Evolutionary conservation across 2,888 invertebrate genomes (phyloP).

Genomic region (Epinotia demarniana): DNA sequence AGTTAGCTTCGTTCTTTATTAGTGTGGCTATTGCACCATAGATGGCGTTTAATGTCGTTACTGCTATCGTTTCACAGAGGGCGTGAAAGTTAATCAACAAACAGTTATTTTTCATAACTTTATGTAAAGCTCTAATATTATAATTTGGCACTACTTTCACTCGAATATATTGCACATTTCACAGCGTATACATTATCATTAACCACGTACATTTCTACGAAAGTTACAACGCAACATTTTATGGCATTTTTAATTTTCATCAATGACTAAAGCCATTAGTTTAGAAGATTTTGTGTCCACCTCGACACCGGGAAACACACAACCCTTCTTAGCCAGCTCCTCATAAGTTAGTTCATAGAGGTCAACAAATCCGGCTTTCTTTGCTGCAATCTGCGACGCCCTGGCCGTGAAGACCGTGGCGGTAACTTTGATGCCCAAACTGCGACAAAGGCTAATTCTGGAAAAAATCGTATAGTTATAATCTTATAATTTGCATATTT

Average conservation of each 20-base stretch:
- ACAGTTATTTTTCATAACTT: neutral
- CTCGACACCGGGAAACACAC: constrained; percentile 72
- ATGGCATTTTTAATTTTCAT: constrained; percentile 41
- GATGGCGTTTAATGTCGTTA: constrained; percentile 14
- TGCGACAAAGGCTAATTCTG: constrained; percentile 81
- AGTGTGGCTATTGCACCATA: constrained; percentile 4
- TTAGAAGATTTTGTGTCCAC: constrained; percentile 74
- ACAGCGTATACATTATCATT: neutral
- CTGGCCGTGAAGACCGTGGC: constrained; percentile 82
- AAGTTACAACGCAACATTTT: neutral
- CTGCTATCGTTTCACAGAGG: constrained; percentile 5
- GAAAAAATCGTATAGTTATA: constrained; percentile 49
- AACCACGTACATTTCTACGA: neutral
- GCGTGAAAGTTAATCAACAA: neutral
- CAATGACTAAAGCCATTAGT: constrained; percentile 72
- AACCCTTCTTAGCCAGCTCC: constrained; percentile 74
- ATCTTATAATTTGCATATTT: too few species aligned
- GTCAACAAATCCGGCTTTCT: constrained; percentile 77
- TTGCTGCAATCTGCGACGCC: constrained; percentile 80
- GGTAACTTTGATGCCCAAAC: constrained; percentile 75
- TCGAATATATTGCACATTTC: constrained; percentile 8
- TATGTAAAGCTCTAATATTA: constrained; percentile 12
- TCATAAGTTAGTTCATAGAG: constrained; percentile 74
- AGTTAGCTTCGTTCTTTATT: neutral
- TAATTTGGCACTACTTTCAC: constrained; percentile 16